Base-by-base conservation (phyloP, 2,113 vertebrate species). In the Ictidomys tridecemlineatus region DNA sequence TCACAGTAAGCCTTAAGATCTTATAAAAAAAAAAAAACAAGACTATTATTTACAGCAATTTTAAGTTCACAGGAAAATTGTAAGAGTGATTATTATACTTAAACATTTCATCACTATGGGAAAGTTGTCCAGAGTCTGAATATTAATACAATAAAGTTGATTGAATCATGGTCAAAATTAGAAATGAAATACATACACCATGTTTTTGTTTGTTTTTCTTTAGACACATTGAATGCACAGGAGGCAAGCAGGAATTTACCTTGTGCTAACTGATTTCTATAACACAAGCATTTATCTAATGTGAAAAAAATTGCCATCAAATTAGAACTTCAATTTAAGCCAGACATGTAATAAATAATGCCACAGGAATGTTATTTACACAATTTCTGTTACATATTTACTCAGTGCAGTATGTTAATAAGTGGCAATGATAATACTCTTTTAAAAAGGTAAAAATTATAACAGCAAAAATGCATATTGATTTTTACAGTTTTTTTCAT, bases 401-500 rank as follows among this genome's bases (percentile, higher is more conserved):
- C 96, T 73, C 90, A 93, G 30, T 90, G 69, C 61, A 97, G 58
- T 89, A 96, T 18, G 56, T 28, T 97, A 0, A 84, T 95, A 56
- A 9, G 58, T 45, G 76, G 24, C 79, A 86, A 88, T 90, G 73
- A 28, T 58, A 95, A 83, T 95, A 96, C 42, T 93, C 67, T 72
- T 85, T 86, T 51, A 87, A 96, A 87, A 76, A 89, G 26, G 85
- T 83, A 34, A 94, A 67, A 89, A 74, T 87, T 83, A 82, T 82
- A 85, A 93, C 53, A 98, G 94, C 92, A 98, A 97, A 63, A 98
- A 34, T 80, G 67, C 89, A 93, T 89, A 86, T 51, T 65, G 95
- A 93, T 96, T 97, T 98, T 93, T 97, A 96, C 32, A 93, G 8
- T 90, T 42, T n/a, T 92, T 67, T 45, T 65, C 26, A 45, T 53